Evolutionary conservation across 64 coral and sea anemone genomes (phyloP), one percentile per base, ranked within the genome.

Genomic region (Cladopsammia gracilis): DNA sequence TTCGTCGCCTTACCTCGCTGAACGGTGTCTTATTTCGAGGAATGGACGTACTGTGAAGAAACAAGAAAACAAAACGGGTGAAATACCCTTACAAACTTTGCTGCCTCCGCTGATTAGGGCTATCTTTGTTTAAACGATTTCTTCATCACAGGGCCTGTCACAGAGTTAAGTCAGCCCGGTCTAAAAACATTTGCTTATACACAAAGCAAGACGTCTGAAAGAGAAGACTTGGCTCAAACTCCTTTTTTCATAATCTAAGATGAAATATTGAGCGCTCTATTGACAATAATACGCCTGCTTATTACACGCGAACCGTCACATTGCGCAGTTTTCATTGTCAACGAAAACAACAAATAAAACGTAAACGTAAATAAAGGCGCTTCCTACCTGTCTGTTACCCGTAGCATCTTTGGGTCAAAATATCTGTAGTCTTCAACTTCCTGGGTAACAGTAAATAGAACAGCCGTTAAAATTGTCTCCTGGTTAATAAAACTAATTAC

Each of bases 361-460:
- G 18, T 68, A 76, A 18, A 69, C 23, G 25, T 12, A 44, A 19
- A 3, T 19, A 13, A 72, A 13, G 24, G 52, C 7, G 23, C 10
- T 68, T 76, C 70, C 9, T 71, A 98, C 96, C 96, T 98, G 79
- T 98, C 96, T 25, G 93, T 86, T 7, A 95, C 89, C 15, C 96
- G 86, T 16, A 98, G 87, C 96, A 98, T 98, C 89, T 98, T 98
- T 13, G 96, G 96, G 59, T 98, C 96, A 95, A 98, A 98, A 90
- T 98, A 98, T 81, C 93, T 95, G 83, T 95, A 98, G 6, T 98
- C 96, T 42, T 98, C 96, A n/a, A 92, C 86, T 58, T 98, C 96
- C 96, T 98, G 12, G 34, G 34, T 34, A 34, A 34, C 34, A 34
- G 34, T 34, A 34, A 34, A 34, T 34, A 34, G 34, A 34, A 34